Conservation (phyloP, 2,797 vertebrate genomes). For the Anniella stebbinsi region DNA sequence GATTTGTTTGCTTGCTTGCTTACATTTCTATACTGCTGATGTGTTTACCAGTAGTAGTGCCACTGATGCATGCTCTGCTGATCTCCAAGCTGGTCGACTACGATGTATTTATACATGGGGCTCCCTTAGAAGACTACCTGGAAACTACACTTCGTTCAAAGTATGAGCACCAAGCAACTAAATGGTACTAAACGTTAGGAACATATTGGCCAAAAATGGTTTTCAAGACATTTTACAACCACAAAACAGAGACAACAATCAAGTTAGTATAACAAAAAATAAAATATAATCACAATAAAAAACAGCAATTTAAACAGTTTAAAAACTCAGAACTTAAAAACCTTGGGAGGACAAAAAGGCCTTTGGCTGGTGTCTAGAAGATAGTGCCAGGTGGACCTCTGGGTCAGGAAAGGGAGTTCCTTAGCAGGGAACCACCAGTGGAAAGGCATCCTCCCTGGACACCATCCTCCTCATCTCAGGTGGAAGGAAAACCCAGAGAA, state of each 20-base stretch:
- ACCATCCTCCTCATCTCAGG: not conserved
- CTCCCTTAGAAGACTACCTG: no score
- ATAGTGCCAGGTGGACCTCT: not conserved
- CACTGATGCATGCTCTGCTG: no score
- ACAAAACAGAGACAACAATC: not conserved
- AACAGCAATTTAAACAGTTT: not conserved
- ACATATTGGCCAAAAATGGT: not conserved
- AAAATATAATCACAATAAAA: not conserved
- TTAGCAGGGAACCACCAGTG: not conserved
- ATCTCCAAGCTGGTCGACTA: no score
- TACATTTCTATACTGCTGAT: not conserved
- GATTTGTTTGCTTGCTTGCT: not conserved
- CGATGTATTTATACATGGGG: no score
- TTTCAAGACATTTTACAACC: not conserved
- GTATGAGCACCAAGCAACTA: no score
- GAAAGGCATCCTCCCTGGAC: not conserved
- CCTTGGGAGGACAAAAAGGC: not conserved
- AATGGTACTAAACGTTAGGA: no score
- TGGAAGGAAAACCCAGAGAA: not conserved
- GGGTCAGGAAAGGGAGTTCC: not conserved
- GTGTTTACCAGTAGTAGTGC: no score
- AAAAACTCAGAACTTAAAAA: not conserved
- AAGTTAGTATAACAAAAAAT: not conserved
- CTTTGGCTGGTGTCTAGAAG: not conserved
- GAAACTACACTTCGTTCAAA: no score